Evolutionary conservation across 2,113 vertebrate species (phyloP).

Genomic region (Psittacula cyanocephala): DNA sequence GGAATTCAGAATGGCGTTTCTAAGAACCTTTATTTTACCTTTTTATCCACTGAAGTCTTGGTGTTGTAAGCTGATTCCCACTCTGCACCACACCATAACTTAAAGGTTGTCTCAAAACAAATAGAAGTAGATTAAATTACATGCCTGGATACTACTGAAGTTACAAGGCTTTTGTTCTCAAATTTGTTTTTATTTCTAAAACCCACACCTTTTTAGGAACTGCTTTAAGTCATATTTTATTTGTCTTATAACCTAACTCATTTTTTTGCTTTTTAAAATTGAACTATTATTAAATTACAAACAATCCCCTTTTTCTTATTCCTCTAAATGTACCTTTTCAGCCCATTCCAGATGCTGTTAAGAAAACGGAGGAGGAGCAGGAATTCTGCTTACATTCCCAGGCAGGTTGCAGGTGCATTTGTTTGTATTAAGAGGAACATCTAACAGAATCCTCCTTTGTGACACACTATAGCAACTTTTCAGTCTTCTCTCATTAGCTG

Average conservation of each 20-base stretch:
- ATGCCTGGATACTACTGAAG: background rate
- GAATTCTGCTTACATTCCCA: background rate
- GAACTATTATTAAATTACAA: background rate
- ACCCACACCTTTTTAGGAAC: background rate
- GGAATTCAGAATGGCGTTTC: background rate
- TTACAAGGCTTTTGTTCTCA: background rate
- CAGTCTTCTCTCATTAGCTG: slow-evolving; percentile 61
- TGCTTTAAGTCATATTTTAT: background rate
- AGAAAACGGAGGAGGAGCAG: background rate
- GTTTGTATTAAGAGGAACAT: slow-evolving; percentile 47
- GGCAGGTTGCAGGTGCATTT: slow-evolving; percentile 60
- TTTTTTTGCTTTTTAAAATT: background rate
- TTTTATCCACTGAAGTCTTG: background rate
- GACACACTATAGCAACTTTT: slow-evolving; percentile 57
- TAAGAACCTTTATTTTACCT: background rate
- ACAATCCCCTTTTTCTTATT: background rate
- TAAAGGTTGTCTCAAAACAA: background rate
- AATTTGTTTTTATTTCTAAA: background rate
- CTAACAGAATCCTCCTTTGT: slow-evolving; percentile 64
- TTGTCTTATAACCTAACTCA: background rate
- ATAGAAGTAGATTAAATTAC: background rate
- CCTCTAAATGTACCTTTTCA: background rate
- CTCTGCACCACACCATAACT: background rate
- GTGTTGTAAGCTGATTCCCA: background rate
- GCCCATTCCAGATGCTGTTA: background rate